phyloP scores from a whole-genome alignment of 2,888 invertebrate species.

The Monoplex corrugatus region DNA sequence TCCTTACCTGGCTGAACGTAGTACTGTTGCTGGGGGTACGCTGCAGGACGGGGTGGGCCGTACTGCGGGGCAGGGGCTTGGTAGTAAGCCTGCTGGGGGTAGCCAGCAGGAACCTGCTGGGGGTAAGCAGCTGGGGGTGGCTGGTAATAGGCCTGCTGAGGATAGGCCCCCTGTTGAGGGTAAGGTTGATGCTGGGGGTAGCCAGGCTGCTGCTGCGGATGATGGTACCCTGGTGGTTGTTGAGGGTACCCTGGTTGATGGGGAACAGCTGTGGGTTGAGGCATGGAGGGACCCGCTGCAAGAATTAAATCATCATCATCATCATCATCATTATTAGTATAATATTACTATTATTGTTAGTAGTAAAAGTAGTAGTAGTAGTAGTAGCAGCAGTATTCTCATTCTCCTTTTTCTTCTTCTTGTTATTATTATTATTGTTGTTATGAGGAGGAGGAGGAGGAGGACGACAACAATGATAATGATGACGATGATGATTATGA shows the following conservation, averaged over 20 bases:
- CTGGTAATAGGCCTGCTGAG: constrained; percentile 49
- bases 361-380: background rate
- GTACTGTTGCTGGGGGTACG: constrained; percentile 44
- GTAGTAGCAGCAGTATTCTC: too few species aligned
- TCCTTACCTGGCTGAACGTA: constrained; percentile 31
- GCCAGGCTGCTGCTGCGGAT: constrained; percentile 59
- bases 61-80: constrained; percentile 55
- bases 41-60: background rate
- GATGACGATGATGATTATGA: too few species aligned
- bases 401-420: too few species aligned
- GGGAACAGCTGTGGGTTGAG: constrained; percentile 55
- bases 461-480: too few species aligned
- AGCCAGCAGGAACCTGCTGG: constrained; percentile 54
- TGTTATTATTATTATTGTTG: too few species aligned
- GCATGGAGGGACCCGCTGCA: constrained; percentile 54
- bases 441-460: too few species aligned
- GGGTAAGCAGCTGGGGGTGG: constrained; percentile 45
- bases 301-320: too few species aligned
- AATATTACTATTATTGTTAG: too few species aligned
- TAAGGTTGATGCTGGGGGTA: constrained; percentile 57
- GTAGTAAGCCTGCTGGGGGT: constrained; percentile 53
- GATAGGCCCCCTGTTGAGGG: constrained; percentile 56
- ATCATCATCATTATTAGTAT: too few species aligned
- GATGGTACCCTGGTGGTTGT: constrained; percentile 54
- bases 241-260: constrained; percentile 54